Evolutionary conservation across 2,888 invertebrate species (phyloP).

Genomic region (Gonocerus acuteangulatus): DNA sequence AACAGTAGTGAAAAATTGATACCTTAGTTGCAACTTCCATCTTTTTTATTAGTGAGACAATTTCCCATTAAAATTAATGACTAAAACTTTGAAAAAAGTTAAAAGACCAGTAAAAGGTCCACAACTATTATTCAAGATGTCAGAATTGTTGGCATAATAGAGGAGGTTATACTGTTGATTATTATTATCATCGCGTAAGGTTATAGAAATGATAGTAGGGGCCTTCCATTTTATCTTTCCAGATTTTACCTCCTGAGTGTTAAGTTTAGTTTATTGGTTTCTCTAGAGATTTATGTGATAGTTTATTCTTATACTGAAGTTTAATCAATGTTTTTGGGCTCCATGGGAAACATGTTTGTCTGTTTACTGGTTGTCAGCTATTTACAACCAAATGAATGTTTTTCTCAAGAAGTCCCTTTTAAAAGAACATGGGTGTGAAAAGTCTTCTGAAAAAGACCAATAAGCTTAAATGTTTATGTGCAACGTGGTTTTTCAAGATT

Average conservation of each 20-base stretch:
- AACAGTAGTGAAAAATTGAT: too few species aligned
- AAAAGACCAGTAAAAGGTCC: too few species aligned
- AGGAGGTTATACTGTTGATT: too few species aligned
- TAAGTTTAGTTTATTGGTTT: constrained; percentile 9
- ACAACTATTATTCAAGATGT: too few species aligned
- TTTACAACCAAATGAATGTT: background rate
- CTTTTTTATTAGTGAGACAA: background rate
- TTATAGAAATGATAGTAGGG: too few species aligned
- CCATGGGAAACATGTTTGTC: constrained; percentile 16
- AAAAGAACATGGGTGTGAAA: constrained; percentile 14
- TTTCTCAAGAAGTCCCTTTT: background rate
- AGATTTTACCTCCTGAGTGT: background rate
- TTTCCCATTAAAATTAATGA: too few species aligned
- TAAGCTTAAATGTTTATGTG: background rate
- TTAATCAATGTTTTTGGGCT: constrained; percentile 16
- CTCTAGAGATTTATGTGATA: constrained; percentile 12
- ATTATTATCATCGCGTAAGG: background rate
- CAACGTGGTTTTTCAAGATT: constrained; percentile 8
- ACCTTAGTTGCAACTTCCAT: constrained; percentile 8
- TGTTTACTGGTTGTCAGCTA: background rate
- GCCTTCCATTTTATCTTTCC: too few species aligned
- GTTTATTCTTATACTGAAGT: constrained; percentile 12
- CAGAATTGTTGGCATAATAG: too few species aligned
- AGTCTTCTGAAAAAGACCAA: constrained; percentile 4
- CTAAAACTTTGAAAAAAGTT: too few species aligned